Percentiles rank a stretch among this genome's conserved stretches.
Evolutionary conservation across 2,888 invertebrate genomes (phyloP).

Genomic region (Gymnocheta viridis): DNA sequence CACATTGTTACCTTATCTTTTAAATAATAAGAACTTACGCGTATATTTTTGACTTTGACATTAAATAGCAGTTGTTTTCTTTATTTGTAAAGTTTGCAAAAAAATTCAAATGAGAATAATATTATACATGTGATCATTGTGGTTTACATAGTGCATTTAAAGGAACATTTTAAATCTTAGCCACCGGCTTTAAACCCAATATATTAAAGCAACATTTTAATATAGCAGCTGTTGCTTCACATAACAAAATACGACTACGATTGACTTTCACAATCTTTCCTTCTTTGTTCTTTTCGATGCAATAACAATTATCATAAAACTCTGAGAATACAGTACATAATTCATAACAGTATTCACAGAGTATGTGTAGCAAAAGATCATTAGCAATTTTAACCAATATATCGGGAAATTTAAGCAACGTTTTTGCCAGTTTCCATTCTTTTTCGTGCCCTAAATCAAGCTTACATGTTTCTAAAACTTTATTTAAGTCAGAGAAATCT

Average conservation of each 20-base stretch:
- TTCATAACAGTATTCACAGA: constrained; percentile 98
- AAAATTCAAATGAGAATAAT: constrained; percentile 7
- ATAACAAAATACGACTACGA: constrained; percentile 92
- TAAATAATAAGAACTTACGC: background rate
- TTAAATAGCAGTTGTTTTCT: constrained; percentile 9
- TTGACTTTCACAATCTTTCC: constrained; percentile 93
- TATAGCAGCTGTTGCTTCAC: constrained; percentile 94
- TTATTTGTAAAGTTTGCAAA: constrained; percentile 39
- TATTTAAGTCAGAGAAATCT: constrained; percentile 85
- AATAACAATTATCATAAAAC: constrained; percentile 99
- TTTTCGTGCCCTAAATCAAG: constrained; percentile 92
- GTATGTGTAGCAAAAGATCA: constrained; percentile 91
- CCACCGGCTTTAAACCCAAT: constrained; percentile 94
- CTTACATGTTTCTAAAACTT: constrained; percentile 83
- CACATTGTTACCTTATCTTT: background rate
- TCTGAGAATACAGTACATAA: constrained; percentile 96
- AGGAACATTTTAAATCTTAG: constrained; percentile 89
- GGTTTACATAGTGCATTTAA: background rate
- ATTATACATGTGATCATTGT: constrained; percentile 1
- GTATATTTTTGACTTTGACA: constrained; percentile 4
- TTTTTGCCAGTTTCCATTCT: constrained; percentile 97
- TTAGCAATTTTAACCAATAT: constrained; percentile 90
- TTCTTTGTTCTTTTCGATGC: constrained; percentile 93
- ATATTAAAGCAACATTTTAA: constrained; percentile 94
- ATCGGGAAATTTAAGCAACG: constrained; percentile 93